Conservation (phyloP, 2,113 vertebrate genomes). For the Okapia johnstoni region DNA sequence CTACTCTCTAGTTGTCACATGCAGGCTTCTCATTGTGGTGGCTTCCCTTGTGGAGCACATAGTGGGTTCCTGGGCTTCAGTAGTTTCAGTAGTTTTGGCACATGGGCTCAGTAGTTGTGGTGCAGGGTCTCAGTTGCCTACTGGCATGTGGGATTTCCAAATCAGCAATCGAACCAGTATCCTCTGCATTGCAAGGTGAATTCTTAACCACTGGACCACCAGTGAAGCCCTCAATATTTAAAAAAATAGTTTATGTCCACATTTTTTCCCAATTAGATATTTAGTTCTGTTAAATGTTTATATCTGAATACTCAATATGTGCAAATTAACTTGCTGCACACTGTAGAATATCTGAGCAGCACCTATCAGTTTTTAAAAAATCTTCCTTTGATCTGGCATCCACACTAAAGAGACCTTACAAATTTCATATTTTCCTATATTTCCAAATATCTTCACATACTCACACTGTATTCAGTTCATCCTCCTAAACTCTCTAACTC, state of each 20-base stretch:
- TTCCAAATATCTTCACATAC: neutral
- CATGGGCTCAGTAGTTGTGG: neutral
- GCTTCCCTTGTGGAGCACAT: neutral
- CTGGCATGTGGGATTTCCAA: neutral
- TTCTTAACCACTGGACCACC: neutral
- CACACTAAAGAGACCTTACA: neutral
- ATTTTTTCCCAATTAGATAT: neutral
- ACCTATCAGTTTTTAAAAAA: neutral
- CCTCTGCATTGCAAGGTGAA: neutral
- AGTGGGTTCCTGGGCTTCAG: neutral
- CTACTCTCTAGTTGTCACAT: neutral
- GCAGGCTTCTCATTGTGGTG: neutral
- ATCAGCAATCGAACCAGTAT: fast-evolving
- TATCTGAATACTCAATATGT: neutral
- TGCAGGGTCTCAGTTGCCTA: neutral
- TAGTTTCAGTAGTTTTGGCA: neutral
- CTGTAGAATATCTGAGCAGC: neutral
- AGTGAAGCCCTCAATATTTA: neutral
- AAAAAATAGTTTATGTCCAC: neutral
- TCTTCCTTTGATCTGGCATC: neutral
- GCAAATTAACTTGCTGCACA: neutral
- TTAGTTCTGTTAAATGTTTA: neutral
- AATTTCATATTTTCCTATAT: neutral
- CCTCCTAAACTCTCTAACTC: neutral
- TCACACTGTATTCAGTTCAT: neutral